Conservation (phyloP, 2,797 vertebrate species). For the Melanotaenia boesemani region DNA sequence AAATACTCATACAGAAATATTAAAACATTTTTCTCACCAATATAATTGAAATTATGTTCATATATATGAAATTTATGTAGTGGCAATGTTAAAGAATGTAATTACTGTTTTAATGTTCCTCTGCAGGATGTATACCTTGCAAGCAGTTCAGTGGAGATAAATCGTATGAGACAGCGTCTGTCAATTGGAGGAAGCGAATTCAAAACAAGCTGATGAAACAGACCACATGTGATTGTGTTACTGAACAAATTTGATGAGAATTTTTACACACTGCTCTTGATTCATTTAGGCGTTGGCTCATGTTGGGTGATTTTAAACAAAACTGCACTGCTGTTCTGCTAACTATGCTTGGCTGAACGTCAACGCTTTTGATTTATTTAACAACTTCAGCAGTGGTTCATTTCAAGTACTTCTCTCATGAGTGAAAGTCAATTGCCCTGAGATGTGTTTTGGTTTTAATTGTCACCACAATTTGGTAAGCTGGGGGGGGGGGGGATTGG, state of each 20-base stretch:
- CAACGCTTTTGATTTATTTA: slow-evolving; percentile 41
- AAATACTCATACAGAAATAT: not conserved
- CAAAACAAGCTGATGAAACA: slow-evolving; percentile 17
- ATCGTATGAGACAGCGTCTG: not conserved
- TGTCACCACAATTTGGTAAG: slow-evolving; percentile 17
- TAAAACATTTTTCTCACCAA: not conserved
- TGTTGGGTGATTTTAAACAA: slow-evolving; percentile 48
- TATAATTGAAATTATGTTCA: not conserved
- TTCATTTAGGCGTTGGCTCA: slow-evolving; percentile 33
- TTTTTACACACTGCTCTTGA: slow-evolving; percentile 37
- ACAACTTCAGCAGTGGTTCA: slow-evolving; percentile 12
- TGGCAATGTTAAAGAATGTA: too few species aligned
- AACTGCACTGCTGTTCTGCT: slow-evolving; percentile 35
- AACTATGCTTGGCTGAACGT: slow-evolving; percentile 5
- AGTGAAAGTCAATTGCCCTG: slow-evolving; percentile 28
- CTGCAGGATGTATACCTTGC: not conserved
- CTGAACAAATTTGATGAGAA: slow-evolving; percentile 40
- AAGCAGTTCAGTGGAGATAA: not conserved
- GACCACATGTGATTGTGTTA: slow-evolving; percentile 21
- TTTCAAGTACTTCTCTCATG: slow-evolving; percentile 22
- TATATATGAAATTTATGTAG: not conserved
- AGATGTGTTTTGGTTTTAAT: slow-evolving; percentile 31
- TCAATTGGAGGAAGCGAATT: slow-evolving; percentile 18
- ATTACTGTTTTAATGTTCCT: not conserved
- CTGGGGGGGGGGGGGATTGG: slow-evolving; percentile 4